Conservation (phyloP, 2,888 invertebrate species). For the Harpalus rubripes region DNA sequence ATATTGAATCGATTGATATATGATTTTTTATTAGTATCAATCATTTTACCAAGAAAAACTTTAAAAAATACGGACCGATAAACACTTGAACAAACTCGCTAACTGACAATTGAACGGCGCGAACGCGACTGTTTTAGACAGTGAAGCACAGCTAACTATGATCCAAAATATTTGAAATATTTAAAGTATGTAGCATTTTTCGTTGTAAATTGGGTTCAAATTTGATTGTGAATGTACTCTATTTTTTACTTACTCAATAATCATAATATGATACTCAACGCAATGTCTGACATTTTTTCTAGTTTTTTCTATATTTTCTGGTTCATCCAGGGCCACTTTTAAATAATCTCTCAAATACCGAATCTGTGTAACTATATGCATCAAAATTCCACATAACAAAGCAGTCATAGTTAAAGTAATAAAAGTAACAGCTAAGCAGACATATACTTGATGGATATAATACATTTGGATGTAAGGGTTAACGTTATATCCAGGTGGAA, state of each 20-base stretch:
- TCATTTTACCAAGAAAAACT: no score
- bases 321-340: constrained; percentile 62
- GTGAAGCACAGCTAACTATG: no score
- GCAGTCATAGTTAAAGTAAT: constrained; percentile 65
- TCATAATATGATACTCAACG: constrained; percentile 70
- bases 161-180: no score
- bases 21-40: no score
- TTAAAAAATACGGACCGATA: no score
- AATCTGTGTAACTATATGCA: constrained; percentile 66
- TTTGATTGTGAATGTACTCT: no score
- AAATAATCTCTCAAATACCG: constrained; percentile 59
- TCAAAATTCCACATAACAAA: constrained; percentile 65
- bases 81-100: no score
- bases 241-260: constrained; percentile 69
- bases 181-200: no score
- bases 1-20: no score
- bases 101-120: no score
- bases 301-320: constrained; percentile 56
- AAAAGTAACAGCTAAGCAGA: constrained; percentile 62
- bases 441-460: constrained; percentile 63
- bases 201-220: no score
- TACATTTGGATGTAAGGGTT: constrained; percentile 63
- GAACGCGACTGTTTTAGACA: no score
- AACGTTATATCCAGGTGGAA: constrained; percentile 65
- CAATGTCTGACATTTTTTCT: constrained; percentile 68